phyloP scores from a whole-genome alignment of 2,888 invertebrate species.

The Nudaria mundana region DNA sequence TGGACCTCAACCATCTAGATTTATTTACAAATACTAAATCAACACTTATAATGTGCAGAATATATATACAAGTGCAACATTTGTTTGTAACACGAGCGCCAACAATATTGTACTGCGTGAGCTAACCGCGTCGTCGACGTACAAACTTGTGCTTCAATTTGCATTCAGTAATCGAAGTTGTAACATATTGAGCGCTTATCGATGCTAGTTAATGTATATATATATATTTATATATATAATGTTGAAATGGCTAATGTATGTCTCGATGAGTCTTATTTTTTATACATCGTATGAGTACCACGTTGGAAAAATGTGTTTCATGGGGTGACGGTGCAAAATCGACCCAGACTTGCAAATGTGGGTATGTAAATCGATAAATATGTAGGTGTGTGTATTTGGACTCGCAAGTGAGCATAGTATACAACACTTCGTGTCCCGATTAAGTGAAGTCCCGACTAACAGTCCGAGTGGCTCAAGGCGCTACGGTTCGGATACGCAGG shows the following conservation, averaged over 20 bases:
- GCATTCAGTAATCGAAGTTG: conserved; percentile 61
- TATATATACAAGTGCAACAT: conserved; percentile 69
- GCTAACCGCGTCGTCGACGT: conserved; percentile 34
- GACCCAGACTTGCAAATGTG: conserved; percentile 74
- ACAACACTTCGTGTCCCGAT: conserved; percentile 57
- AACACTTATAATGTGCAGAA: conserved; percentile 56
- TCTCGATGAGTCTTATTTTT: conserved; percentile 36
- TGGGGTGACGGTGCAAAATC: conserved; percentile 85
- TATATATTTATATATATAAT: neutral
- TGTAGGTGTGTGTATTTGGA: conserved; percentile 58
- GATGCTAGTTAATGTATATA: conserved; percentile 28
- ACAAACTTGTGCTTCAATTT: conserved; percentile 27
- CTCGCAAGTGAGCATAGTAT: conserved; percentile 63
- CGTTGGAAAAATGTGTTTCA: conserved; percentile 55
- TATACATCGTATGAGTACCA: conserved; percentile 40
- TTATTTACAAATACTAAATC: conserved; percentile 50
- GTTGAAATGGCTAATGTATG: conserved; percentile 14
- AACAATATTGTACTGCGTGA: conserved; percentile 55
- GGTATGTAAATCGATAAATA: conserved; percentile 44
- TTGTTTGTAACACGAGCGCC: conserved; percentile 49
- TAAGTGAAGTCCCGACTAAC: conserved; percentile 43
- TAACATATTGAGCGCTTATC: conserved; percentile 66
- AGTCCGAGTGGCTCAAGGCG: conserved; percentile 41
- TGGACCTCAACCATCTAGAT: conserved; percentile 52
- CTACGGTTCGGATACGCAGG: conserved; percentile 36